A percentile compares a stretch with the other conserved stretches of the same genome.
Conservation (phyloP, 2,888 invertebrate species). For the Megastigmus dorsalis region DNA sequence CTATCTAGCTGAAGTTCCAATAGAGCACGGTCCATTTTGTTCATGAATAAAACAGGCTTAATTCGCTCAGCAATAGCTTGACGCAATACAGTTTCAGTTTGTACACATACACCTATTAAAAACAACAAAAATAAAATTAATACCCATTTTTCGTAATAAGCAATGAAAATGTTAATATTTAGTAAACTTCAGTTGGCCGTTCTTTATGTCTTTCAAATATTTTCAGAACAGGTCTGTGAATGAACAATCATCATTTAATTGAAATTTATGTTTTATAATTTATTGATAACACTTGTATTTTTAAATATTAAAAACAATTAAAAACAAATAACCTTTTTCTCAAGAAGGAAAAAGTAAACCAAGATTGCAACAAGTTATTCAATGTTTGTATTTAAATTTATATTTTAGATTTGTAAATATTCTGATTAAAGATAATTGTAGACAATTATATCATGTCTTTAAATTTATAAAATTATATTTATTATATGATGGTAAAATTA, state of each 20-base stretch:
- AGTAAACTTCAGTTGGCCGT: conserved; percentile 54
- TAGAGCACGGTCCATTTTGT: conserved; percentile 99
- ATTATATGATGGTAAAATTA: too few species aligned
- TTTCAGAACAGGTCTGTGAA: conserved; percentile 49
- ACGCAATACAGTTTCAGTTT: conserved; percentile 99
- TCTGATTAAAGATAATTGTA: too few species aligned
- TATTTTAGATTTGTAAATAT: too few species aligned
- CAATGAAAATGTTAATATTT: background rate
- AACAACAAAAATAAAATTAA: background rate
- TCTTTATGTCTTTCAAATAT: conserved; percentile 51
- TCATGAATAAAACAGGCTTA: conserved; percentile 99
- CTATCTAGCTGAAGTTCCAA: conserved; percentile 96
- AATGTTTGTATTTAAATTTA: too few species aligned
- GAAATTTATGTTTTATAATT: too few species aligned
- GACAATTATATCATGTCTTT: too few species aligned
- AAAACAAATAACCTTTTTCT: too few species aligned
- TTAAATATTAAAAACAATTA: too few species aligned
- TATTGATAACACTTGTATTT: too few species aligned
- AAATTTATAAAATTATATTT: too few species aligned
- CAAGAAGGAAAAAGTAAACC: too few species aligned
- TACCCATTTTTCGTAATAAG: background rate
- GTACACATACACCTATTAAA: conserved; percentile 93
- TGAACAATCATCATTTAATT: conserved; percentile 51
- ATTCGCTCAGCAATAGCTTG: conserved; percentile 99
- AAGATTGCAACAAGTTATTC: too few species aligned